phyloP scores from a whole-genome alignment of 1,140 invertebrate genomes.

The Frieseomelitta varia region DNA sequence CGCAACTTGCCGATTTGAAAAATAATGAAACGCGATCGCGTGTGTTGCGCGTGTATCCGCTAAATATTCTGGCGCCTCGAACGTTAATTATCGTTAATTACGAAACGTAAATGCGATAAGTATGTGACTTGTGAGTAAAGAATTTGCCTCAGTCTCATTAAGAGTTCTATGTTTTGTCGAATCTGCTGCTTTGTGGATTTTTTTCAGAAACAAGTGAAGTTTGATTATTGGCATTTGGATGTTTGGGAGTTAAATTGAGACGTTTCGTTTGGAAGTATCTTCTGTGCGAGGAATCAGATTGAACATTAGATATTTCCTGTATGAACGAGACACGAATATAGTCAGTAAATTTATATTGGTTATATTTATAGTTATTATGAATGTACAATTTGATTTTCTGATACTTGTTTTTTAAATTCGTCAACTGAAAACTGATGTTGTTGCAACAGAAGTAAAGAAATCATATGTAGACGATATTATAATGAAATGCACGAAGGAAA shows the following conservation, averaged over 20 bases:
- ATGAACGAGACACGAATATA: too few relatives aligned
- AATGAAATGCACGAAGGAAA: not conserved
- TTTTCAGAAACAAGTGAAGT: too few relatives aligned
- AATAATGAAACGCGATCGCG: slow-evolving; percentile 43
- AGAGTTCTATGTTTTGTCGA: too few relatives aligned
- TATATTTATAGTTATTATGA: not conserved
- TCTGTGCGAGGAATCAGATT: too few relatives aligned
- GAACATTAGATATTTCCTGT: not conserved
- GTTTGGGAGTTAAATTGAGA: too few relatives aligned
- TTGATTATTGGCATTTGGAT: too few relatives aligned
- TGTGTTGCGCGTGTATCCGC: not conserved
- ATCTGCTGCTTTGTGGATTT: too few relatives aligned
- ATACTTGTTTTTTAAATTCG: too few relatives aligned
- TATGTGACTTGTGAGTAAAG: too few relatives aligned
- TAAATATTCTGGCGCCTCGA: slow-evolving; percentile 18
- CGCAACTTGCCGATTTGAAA: slow-evolving; percentile 27
- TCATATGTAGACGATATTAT: not conserved
- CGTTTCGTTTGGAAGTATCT: too few relatives aligned
- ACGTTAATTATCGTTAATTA: not conserved
- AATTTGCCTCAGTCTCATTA: too few relatives aligned
- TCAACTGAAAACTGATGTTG: not conserved
- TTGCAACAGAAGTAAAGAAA: not conserved
- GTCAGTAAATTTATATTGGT: fast-evolving
- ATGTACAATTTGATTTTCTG: not conserved
- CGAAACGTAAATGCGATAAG: too few relatives aligned